Conservation (phyloP, 2,113 vertebrate species). For the Maylandia zebra region DNA sequence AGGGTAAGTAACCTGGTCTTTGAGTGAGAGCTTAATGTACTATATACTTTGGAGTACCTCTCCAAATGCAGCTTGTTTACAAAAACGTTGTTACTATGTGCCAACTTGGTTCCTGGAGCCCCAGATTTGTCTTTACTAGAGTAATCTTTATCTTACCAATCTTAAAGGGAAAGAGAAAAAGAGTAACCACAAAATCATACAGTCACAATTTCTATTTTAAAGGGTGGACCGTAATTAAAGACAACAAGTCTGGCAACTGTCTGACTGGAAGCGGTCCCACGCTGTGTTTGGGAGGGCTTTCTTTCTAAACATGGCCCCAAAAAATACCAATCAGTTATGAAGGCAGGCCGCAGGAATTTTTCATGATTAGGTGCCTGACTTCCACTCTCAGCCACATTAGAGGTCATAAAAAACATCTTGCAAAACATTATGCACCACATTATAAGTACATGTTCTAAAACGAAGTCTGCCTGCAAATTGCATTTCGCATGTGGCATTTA, state of each 20-base stretch:
- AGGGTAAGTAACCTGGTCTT: rapidly evolving
- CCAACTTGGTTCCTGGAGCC: not conserved
- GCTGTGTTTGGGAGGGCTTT: constrained; percentile 5
- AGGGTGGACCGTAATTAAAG: constrained; percentile 55
- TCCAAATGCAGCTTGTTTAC: constrained; percentile 4
- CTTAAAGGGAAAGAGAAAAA: constrained; percentile 7
- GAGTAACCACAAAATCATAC: constrained; percentile 38
- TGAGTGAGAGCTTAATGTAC: not conserved
- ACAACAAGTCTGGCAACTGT: constrained; percentile 28
- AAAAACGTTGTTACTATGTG: not conserved
- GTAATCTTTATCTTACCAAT: constrained; percentile 36
- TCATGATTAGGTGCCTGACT: constrained; percentile 34
- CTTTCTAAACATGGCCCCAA: constrained; percentile 25
- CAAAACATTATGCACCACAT: not conserved
- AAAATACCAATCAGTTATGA: constrained; percentile 51
- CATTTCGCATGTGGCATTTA: not conserved
- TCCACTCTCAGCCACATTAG: constrained; percentile 33
- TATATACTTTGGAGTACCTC: not conserved
- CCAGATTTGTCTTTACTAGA: not conserved
- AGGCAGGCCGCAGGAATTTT: constrained; percentile 40
- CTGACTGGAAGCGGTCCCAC: constrained; percentile 34
- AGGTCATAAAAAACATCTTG: constrained; percentile 9
- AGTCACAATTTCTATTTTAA: constrained; percentile 50
- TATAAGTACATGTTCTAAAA: not conserved
- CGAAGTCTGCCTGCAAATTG: not conserved